Conservation (phyloP, 2,797 vertebrate species). For the Amblyopsis hoosieri region DNA sequence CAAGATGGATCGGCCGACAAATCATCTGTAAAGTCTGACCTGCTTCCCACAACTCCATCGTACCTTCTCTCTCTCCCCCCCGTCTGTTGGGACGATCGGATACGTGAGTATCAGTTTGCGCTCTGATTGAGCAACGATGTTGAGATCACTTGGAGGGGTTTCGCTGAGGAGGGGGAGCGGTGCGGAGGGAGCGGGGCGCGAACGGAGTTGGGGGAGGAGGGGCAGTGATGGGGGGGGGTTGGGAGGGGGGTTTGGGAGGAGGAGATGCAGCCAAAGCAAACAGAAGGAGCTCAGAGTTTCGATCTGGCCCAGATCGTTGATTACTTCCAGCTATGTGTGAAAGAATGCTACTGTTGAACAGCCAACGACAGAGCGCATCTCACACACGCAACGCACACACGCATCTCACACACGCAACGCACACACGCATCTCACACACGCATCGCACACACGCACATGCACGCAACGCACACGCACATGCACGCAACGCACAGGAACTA, state of each 20-base stretch:
- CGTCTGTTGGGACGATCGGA: slow-evolving; percentile 20
- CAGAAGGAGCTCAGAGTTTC: slow-evolving; percentile 71
- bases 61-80: background rate
- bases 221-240: background rate
- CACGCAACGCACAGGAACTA: background rate
- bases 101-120: slow-evolving; percentile 26
- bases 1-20: slow-evolving; percentile 22
- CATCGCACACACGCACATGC: no score
- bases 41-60: background rate
- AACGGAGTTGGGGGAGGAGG: slow-evolving; percentile 22
- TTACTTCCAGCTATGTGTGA: slow-evolving; percentile 75
- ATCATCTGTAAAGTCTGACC: slow-evolving; percentile 13
- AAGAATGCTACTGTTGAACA: slow-evolving; percentile 74
- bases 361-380: slow-evolving; percentile 45
- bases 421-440: background rate
- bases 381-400: background rate
- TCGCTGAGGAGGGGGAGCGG: slow-evolving; percentile 7
- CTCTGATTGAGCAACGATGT: slow-evolving; percentile 36
- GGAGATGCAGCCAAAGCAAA: slow-evolving; percentile 81
- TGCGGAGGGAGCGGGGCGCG: slow-evolving; percentile 13
- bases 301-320: slow-evolving; percentile 65
- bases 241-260: slow-evolving; percentile 14
- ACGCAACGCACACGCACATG: no score
- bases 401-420: background rate
- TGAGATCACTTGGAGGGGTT: slow-evolving; percentile 34